Base-by-base conservation (phyloP, 2,113 vertebrate genomes). In the Eudyptes chrysolophus region DNA sequence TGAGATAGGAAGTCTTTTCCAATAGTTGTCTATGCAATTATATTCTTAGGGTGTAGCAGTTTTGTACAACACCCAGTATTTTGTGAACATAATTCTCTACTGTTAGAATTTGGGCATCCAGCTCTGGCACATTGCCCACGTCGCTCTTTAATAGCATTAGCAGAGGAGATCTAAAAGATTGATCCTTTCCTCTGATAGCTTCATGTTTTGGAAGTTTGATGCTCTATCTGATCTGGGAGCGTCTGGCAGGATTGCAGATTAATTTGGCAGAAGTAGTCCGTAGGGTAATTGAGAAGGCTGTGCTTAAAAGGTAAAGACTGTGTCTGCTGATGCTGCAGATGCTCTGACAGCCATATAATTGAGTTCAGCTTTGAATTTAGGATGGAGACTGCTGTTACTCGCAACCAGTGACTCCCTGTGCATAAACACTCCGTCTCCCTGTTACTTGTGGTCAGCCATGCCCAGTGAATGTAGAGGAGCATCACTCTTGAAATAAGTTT, bases 1-100 rank as follows among this genome's bases (percentile, higher is more conserved):
- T 88, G 93, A 85, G 94, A 97, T 92, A 94, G 94, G 96, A 97
- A 97, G 82, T 92, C 71, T 85, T 95, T 91, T 96, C 95, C 82
- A 79, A 2, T 36, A 46, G 83, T 46, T 97, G 81, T 65, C 78
- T 80, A 3, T 62, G 60, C 87, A 74, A 40, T 96, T 82, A 21
- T 57, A 42, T 72, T 65, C 92, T 38, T 17, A 42, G 85, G 74
- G 78, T 36, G 84, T 82, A 74, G 62, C 30, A 13, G 60, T 44
- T 75, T 76, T 15, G 25, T 60, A 69, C 83, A 68, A 74, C 90
- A 46, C 87, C 92, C 85, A 80, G 69, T 76, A 15, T 72, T 90
- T 71, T 78, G 61, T 84, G 80, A 85, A 83, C 54, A 65, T 22
- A 78, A 17, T 74, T 84, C 64, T 71, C 57, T 44, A 22, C 88